Evolutionary conservation across 2,797 vertebrate genomes (phyloP), one percentile per base, ranked within the genome.

Genomic region (Taenioides sp.): DNA sequence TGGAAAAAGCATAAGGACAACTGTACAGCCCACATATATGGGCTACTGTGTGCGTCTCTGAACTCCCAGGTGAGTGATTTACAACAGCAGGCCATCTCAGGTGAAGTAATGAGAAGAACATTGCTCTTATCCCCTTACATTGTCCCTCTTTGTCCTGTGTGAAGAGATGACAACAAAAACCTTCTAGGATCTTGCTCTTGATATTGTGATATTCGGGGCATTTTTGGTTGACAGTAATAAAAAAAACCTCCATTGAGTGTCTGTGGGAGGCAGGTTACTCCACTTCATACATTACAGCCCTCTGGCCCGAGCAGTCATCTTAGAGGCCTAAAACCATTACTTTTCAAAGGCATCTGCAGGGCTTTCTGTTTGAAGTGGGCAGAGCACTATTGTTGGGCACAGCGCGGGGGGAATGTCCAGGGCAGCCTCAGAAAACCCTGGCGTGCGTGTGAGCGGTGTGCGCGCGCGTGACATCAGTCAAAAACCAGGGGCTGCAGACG

Each of bases 401-500:
- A 78, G 22, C 84, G 89, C 82, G 82, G 87, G 89, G 88, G 88
- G 87, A 91, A 89, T 92, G 88, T 89, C 82, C 88, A 87, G 86
- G 84, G 88, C 90, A 91, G 87, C 88, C 84, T 88, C 83, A 87
- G 86, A 85, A 79, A 62, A 62, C 60, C 28, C 61, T 40, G 84
- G 84, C 79, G 86, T 82, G 86, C 43, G 87, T 83, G 82, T 72
- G 88, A 76, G 84, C 60, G 37, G 59, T 75, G 52, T 31, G 65
- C 27, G 85, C 90, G 90, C 84, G 18, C 72, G 87, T 92, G 92
- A 94, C 94, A 93, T 94, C 94, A 94, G 92, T 95, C 93, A 95
- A 94, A 94, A 65, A 63, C 3, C 61, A 62, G 60, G 91, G 88
- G 89, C 89, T 71, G 88, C 93, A 93, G 93, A 93, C 94, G 90